phyloP scores from a whole-genome alignment of 2,888 invertebrate species.

The Aspidiotus destructor region DNA sequence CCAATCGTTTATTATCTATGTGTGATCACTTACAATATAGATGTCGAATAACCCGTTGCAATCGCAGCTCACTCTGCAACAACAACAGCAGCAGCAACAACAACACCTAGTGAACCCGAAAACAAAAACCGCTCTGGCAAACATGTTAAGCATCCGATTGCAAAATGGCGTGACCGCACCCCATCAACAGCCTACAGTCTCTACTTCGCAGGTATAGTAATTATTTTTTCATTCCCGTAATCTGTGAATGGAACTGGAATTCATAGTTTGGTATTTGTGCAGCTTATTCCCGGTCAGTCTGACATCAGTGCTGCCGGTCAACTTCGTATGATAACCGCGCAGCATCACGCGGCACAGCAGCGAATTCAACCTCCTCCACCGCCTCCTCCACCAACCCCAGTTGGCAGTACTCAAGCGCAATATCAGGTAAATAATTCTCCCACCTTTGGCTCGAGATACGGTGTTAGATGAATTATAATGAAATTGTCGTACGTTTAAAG shows the following conservation, averaged over 20 bases:
- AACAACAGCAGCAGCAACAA: constrained; percentile 34
- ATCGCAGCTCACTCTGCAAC: constrained; percentile 32
- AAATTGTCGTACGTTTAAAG: not conserved
- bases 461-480: no score
- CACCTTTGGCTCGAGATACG: no score
- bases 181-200: constrained; percentile 28
- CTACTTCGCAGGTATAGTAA: constrained; percentile 19
- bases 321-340: constrained; percentile 69
- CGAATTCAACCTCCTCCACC: constrained; percentile 39
- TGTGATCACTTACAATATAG: not conserved
- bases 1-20: no score
- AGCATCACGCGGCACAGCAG: constrained; percentile 57
- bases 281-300: constrained; percentile 33
- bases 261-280: not conserved
- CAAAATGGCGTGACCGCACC: constrained; percentile 45
- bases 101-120: constrained; percentile 63
- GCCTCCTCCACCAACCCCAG: constrained; percentile 30
- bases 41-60: not conserved
- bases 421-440: constrained; percentile 32
- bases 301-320: constrained; percentile 47
- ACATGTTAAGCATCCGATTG: constrained; percentile 78
- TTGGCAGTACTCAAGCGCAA: constrained; percentile 26
- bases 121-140: constrained; percentile 89
- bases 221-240: not conserved
- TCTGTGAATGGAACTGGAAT: not conserved